Evolutionary conservation across 2,888 invertebrate genomes (phyloP), one percentile per base, ranked within the genome.

Genomic region (Griposia aprilina): DNA sequence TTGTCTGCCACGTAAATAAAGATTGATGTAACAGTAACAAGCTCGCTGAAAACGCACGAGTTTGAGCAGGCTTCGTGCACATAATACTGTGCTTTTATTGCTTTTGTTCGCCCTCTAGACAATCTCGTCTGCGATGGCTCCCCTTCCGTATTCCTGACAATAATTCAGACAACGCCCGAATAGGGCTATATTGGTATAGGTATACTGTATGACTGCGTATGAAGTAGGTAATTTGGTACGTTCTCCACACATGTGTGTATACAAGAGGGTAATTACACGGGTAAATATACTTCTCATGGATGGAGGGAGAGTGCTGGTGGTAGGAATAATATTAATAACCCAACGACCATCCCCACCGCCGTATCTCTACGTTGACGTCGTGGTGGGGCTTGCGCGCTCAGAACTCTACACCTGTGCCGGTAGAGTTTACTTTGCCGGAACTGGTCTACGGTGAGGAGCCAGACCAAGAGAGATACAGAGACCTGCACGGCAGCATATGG

Each of bases 1-100:
- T 75, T 41, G 62, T 70, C 67, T 36, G 62, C 76, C 55, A 70
- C 77, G 78, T 82, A 76, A 72, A 81, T 76, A 84, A 77, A 68
- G 76, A 86, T 81, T 80, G 73, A 86, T 80, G 76, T 72, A 71
- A 76, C 65, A 41, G 72, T 60, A 75, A 82, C 74, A 50, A 82
- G 66, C 13, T 13, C 55, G 55, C 60, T 76, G n/a, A 72, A 36
- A 85, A 81, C 72, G 75, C 81, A 72, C 59, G 59, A 59, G 30
- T 41, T 79, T 74, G 48, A 70, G 62, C 52, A 30, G 20, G 20
- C 41, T 72, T 82, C 74, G 73, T 70, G 60, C 65, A 62, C 73
- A 57, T 79, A 36, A 62, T 62, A 52, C 10, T 52, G 52, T 59
- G 5, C 26, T 66, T 80, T 80, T 82, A 71, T 84, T 74, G 45